Evolutionary conservation across 2,888 invertebrate genomes (phyloP), one percentile per base, ranked within the genome.

Genomic region (Stenotaenia linearis): DNA sequence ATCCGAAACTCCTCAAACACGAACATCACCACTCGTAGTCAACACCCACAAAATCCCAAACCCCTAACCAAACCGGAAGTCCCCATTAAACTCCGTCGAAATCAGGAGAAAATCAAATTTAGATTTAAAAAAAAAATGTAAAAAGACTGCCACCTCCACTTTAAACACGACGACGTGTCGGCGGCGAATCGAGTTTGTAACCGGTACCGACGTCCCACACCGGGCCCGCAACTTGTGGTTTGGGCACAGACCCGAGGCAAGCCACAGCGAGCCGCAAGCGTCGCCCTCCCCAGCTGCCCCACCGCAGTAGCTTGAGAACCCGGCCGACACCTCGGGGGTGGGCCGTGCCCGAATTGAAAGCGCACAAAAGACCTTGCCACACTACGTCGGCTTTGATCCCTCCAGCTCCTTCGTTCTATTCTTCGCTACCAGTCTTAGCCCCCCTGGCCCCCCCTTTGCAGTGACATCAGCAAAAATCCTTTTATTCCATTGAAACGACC

Each of bases 251-350:
- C 61, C 23, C 61, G 23, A 6, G 61, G 61, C 61, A 61, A 61
- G 61, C 61, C 61, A 23, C 61, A 61, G 61, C 61, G 61, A 61
- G 61, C 61, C 61, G 23, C 61, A 61, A 61, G 61, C 61, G 61
- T 61, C 61, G 61, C 61, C 61, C 61, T 61, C 61, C 61, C 61
- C 61, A 61, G 61, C 61, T 7, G 61, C 61, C 61, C 61, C 61
- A 61, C 61, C 61, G 61, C 61, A 61, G 61, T 61, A 61, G 61
- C 61, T 61, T 61, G 61, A 61, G 61, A 61, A 61, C 61, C 23
- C 25, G 61, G 25, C 61, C 61, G 61, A 61, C 61, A 61, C 61
- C 23, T 61, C 61, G 61, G 61, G 61, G 61, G 61, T 61, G 61
- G 61, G 61, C 61, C 15, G 7, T 5, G 61, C 23, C 61, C 23